Evolutionary conservation across 2,797 vertebrate genomes (phyloP), one percentile per base, ranked within the genome.

Genomic region (Xiphorhynchus erythropygius): DNA sequence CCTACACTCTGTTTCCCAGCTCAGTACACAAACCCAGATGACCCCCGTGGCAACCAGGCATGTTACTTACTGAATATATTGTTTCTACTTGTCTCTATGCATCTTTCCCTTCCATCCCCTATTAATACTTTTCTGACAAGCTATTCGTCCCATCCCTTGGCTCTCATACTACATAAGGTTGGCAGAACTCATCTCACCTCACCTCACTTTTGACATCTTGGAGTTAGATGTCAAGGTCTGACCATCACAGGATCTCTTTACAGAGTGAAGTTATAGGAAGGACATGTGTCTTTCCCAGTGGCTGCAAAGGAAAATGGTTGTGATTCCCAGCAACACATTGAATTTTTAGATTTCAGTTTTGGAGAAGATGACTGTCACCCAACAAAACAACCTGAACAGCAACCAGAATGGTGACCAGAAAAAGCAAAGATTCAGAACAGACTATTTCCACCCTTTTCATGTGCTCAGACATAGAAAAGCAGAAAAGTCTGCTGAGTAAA

Each of bases 341-440:
- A 39, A 68, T 60, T 75, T 91, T 91, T 25, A 50, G 23, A 79
- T 35, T 83, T 77, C 18, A 15, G 7, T 91, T 92, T 53, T 74
- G 49, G 41, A 37, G 37, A 91, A 77, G 65, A 57, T 52, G n/a
- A 71, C 53, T 75, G 39, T 75, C 25, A 33, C 32, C 3, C n/a
- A 71, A 42, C 15, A 84, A 70, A 77, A 27, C 33, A 83, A 24
- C 19, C 37, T 62, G n/a, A 90, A 81, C 10, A 81, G 69, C 39
- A 93, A 73, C 53, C 21, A 56, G 47, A 93, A 73, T 5, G 9
- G 47, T 57, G 55, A 86, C 73, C 47, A 75, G 74, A 93, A 92
- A 90, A 77, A 18, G 3, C 4, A 37, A 93, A 50, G 30, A 42
- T 46, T 53, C 52, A 85, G 41, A 89, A 35, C 9, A 17, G 19